phyloP scores from a whole-genome alignment of 2,888 invertebrate species.

The Clivina fossor region DNA sequence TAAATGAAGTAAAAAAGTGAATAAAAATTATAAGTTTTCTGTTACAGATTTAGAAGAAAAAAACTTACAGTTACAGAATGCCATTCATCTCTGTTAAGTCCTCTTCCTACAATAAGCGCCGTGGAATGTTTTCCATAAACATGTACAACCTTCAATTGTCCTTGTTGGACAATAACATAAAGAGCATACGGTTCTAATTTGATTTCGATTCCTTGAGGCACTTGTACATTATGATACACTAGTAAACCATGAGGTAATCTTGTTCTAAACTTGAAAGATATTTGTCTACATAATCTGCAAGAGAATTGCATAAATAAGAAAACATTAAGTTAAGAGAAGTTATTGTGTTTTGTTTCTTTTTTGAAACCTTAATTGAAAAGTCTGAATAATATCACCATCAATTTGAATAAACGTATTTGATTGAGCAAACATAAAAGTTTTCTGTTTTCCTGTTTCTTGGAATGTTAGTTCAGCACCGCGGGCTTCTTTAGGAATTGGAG shows the following conservation, averaged over 20 bases:
- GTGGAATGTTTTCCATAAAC: conserved; percentile 88
- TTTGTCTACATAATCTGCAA: conserved; percentile 80
- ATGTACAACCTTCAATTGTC: conserved; percentile 88
- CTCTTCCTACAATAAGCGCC: conserved; percentile 81
- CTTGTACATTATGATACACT: conserved; percentile 89
- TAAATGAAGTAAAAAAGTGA: too few relatives aligned
- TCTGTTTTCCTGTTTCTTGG: conserved; percentile 79
- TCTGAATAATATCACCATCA: conserved; percentile 86
- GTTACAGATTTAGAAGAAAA: too few relatives aligned
- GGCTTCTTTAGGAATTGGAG: conserved; percentile 71
- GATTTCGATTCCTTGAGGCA: conserved; percentile 62
- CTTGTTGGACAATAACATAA: conserved; percentile 89
- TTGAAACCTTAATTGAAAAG: conserved; percentile 90
- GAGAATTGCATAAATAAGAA: conserved; percentile 1
- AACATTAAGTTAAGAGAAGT: background rate
- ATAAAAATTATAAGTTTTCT: too few relatives aligned
- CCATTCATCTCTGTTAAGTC: conserved; percentile 87
- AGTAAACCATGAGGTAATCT: conserved; percentile 83
- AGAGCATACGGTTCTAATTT: conserved; percentile 85
- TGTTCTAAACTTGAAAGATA: conserved; percentile 86
- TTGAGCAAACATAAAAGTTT: conserved; percentile 90
- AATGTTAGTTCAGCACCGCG: conserved; percentile 81
- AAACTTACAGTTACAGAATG: conserved; percentile 79
- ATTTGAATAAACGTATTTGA: conserved; percentile 89
- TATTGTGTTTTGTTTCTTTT: background rate